Percentiles rank a stretch among this genome's conserved stretches.
phyloP scores from a whole-genome alignment of 2,888 invertebrate genomes.

The Drosophila rellima region DNA sequence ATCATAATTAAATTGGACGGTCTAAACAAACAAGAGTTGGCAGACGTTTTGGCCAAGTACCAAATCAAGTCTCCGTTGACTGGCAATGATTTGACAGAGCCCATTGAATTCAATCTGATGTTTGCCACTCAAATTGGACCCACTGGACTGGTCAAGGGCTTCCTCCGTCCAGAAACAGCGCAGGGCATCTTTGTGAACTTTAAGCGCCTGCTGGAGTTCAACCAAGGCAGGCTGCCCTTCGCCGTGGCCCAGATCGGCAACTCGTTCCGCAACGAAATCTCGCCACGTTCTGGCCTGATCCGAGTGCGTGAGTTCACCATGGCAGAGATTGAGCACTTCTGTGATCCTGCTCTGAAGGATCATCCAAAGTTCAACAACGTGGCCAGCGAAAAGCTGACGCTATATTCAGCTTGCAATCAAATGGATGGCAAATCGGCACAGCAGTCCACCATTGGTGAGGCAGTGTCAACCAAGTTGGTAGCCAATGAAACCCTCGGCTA shows the following conservation, averaged over 20 bases:
- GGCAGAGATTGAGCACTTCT: conserved; percentile 99
- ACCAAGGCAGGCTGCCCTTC: conserved; percentile 97
- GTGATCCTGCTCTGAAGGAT: conserved; percentile 94
- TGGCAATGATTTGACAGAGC: conserved; percentile 97
- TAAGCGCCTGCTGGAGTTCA: conserved; percentile 98
- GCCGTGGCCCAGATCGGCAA: conserved; percentile 99
- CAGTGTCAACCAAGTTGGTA: conserved; percentile 93
- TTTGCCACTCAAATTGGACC: conserved; percentile 99
- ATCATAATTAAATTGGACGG: conserved; percentile 90
- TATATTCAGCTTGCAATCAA: conserved; percentile 98
- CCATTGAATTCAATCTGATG: conserved; percentile 99
- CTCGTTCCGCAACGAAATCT: conserved; percentile 99
- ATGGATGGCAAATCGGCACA: conserved; percentile 97
- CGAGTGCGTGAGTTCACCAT: conserved; percentile 99
- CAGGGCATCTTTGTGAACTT: conserved; percentile 99
- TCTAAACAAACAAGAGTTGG: conserved; percentile 96
- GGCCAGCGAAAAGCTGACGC: conserved; percentile 90
- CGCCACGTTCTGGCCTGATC: conserved; percentile 97
- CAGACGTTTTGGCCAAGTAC: conserved; percentile 92
- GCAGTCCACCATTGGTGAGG: conserved; percentile 92
- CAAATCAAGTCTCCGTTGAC: conserved; percentile 98
- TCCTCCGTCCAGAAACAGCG: conserved; percentile 98
- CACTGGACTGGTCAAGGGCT: conserved; percentile 96
- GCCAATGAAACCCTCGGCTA: conserved; percentile 99
- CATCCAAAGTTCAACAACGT: conserved; percentile 96